Base-by-base conservation (phyloP, 2,113 vertebrate genomes). In the Rhinopomastus cyanomelas region DNA sequence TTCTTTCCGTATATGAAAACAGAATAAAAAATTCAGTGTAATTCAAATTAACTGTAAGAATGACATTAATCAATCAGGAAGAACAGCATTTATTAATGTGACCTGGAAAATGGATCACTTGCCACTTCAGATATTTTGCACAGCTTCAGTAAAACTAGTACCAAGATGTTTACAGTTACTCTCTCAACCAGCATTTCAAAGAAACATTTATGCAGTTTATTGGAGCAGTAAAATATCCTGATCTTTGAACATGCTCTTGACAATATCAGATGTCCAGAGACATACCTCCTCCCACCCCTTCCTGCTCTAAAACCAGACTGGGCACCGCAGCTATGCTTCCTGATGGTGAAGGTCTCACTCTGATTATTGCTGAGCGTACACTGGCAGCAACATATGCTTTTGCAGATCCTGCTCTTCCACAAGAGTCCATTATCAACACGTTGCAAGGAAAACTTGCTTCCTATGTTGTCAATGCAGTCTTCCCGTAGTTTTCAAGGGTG, bases 31-130 rank as follows among this genome's bases (percentile, higher is more conserved):
- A 53, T 6, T 7, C 52, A 72, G 55, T 42, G 5, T 39, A 52
- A 57, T 34, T 19, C 61, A 92, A 69, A 46, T 68, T 57, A 84
- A 57, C 30, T 30, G 15, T 42, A 88, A 64, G 29, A 81, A 81
- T 72, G 7, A 71, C 56, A 90, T 30, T 48, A 66, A 60, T 55
- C 27, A 42, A 2, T 65, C 22, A 51, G 11, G 11, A 79, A 76
- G 34, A 87, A 81, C 0, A 87, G 15, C 16, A 32, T 95, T 96
- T 96, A 92, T 87, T 96, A 72, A 30, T 65, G 75, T 8, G 17
- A 87, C 62, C 39, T 73, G 42, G 36, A 88, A 92, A 87, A 93
- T 51, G 1, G 36, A 81, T 32, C 30, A 79, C 46, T 36, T 80
- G 46, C 52, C 65, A 66, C 64, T 74, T 91, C 61, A 75, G 42